Conservation (phyloP, 2,888 invertebrate species). For the Nyleta sp. region DNA sequence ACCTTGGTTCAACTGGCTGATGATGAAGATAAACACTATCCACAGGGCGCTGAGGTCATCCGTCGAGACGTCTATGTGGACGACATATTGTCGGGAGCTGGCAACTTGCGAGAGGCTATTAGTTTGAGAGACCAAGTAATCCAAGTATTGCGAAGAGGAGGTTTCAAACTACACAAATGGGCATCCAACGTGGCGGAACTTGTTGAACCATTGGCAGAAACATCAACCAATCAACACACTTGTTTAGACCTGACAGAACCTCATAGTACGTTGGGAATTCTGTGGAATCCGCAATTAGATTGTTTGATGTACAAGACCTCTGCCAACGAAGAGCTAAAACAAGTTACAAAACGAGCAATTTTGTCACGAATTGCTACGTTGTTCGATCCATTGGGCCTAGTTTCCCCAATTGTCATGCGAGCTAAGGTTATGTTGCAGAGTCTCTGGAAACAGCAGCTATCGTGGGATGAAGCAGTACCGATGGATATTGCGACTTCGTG, state of each 20-base stretch:
- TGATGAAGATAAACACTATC: not conserved
- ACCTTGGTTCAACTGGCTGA: not conserved
- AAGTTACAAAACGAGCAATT: not conserved
- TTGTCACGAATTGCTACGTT: not conserved
- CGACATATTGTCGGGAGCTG: not conserved
- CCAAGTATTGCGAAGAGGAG: no score
- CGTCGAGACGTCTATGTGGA: not conserved
- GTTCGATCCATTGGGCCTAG: not conserved
- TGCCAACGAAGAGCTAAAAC: not conserved
- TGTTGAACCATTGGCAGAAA: no score
- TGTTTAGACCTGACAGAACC: no score
- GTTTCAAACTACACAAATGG: not conserved
- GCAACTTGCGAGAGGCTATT: no score
- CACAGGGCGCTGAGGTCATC: not conserved
- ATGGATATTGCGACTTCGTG: not conserved
- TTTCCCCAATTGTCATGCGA: not conserved
- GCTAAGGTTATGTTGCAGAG: conserved; percentile 49
- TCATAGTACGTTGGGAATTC: not conserved
- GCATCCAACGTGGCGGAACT: no score
- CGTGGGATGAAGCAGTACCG: conserved; percentile 11
- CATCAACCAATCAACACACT: no score
- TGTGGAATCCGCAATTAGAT: not conserved
- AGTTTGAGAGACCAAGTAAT: no score
- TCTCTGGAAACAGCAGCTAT: conserved; percentile 25
- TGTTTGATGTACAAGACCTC: not conserved